Conservation (phyloP, 2,888 invertebrate species). For the Chalcosyrphus nemorum region DNA sequence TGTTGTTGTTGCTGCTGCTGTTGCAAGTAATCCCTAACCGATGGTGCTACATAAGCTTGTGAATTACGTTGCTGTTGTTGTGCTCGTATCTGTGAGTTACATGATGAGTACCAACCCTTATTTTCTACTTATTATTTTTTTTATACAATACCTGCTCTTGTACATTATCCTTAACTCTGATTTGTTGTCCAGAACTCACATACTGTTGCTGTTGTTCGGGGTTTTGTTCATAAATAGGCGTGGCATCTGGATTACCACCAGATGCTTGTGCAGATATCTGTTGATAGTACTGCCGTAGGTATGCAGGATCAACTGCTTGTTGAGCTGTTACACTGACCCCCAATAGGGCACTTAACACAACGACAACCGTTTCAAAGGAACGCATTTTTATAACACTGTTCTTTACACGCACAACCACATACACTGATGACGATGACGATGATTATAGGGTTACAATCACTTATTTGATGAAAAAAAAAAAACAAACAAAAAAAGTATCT, state of each 20-base stretch:
- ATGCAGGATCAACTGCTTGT: conserved; percentile 81
- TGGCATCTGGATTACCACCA: conserved; percentile 81
- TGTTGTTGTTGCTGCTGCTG: conserved; percentile 77
- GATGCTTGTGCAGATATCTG: conserved; percentile 81
- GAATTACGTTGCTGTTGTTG: conserved; percentile 77
- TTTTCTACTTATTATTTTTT: background rate
- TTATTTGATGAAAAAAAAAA: background rate
- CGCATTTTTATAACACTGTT: conserved; percentile 45
- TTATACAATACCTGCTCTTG: conserved; percentile 78
- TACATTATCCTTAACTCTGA: conserved; percentile 81
- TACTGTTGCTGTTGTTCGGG: conserved; percentile 82
- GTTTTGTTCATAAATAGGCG: conserved; percentile 82
- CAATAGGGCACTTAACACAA: conserved; percentile 77
- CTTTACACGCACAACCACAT: conserved; percentile 21
- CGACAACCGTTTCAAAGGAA: conserved; percentile 76
- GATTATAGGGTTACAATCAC: conserved; percentile 10
- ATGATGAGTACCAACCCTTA: conserved; percentile 40
- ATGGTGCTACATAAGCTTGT: conserved; percentile 80
- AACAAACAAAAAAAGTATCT: conserved; percentile 1
- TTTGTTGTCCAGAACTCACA: conserved; percentile 82
- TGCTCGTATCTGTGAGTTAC: conserved; percentile 38
- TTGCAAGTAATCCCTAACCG: conserved; percentile 80
- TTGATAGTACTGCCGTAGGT: conserved; percentile 81
- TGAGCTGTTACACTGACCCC: conserved; percentile 74
- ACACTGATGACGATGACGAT: background rate